Evolutionary conservation across 2,888 invertebrate species (phyloP), one percentile per base, ranked within the genome.

Genomic region (Spicauda simplicius): DNA sequence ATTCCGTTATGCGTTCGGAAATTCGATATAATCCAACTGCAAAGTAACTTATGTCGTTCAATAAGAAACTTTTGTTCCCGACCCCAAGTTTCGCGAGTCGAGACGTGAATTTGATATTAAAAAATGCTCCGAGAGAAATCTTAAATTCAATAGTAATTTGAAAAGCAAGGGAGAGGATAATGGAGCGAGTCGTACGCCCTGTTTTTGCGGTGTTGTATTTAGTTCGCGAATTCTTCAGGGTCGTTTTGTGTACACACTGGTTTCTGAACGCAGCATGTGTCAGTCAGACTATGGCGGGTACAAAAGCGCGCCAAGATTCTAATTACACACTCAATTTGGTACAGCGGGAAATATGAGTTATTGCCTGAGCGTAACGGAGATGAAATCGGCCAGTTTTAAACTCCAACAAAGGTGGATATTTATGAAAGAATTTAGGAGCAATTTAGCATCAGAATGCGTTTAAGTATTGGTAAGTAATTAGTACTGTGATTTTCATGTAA

Each of bases 241-340:
- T 85, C 84, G 82, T 83, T 83, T 87, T 89, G 87, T 90, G 85
- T 87, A 81, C 83, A 83, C 86, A 89, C 91, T 90, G 91, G 91
- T 91, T 91, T 87, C 80, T 74, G 83, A 74, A 74, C 91, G 60
- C 91, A 89, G 91, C 91, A 78, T 91, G 92, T 87, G 85, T 84
- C 86, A 85, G 79, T 80, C 84, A 81, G 78, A 79, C 79, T 80
- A 75, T 79, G 77, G 78, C 80, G 77, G 79, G 80, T 70, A 80
- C 87, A 86, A 88, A 90, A 86, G 80, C 77, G 78, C 77, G 79
- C 84, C 81, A 82, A 86, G 85, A 83, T 87, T 87, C 84, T 90
- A 91, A 92, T 92, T 91, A 92, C 87, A 91, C 91, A 91, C 82
- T 91, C 91, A 91, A 92, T 92, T 92, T 92, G 87, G 85, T 84